A percentile compares a stretch with the other conserved stretches of the same genome.
Conservation (phyloP, 1,140 invertebrate genomes). For the Chionoecetes opilio region DNA sequence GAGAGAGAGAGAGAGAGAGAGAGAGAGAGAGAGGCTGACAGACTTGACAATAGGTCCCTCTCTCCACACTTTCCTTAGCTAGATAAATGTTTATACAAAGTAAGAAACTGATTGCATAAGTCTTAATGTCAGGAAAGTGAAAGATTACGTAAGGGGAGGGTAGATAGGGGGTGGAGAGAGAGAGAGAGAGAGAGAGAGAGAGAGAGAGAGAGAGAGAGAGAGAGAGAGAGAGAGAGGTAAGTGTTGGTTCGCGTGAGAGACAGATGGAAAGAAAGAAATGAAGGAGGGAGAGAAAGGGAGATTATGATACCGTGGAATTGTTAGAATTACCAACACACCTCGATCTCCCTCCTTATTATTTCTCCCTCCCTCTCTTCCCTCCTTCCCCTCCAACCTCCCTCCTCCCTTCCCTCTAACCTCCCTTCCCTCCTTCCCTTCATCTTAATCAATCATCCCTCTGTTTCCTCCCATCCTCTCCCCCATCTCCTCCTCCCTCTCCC, state of each 20-base stretch:
- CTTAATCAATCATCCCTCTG: slow-evolving; percentile 7
- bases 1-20: slow-evolving; percentile 40
- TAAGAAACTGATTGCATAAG: too few species aligned
- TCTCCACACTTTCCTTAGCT: background rate
- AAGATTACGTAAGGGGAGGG: too few species aligned
- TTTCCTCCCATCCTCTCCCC: background rate
- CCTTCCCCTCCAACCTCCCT: background rate
- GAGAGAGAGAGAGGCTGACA: slow-evolving; percentile 1
- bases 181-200: too few species aligned
- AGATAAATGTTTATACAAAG: too few species aligned
- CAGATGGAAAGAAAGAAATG: background rate
- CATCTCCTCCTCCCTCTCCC: background rate
- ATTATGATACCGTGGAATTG: slow-evolving; percentile 2
- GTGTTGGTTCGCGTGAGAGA: too few species aligned
- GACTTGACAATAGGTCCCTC: background rate
- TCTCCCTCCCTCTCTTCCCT: background rate
- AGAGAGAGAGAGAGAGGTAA: too few species aligned
- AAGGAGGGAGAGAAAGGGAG: background rate
- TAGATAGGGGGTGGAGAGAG: too few species aligned
- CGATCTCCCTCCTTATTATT: background rate
- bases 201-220: too few species aligned
- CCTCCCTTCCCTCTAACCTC: too few species aligned
- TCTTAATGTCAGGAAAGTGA: too few species aligned
- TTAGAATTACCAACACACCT: background rate
- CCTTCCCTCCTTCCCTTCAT: background rate